Base-by-base conservation (phyloP, 2,113 vertebrate genomes). In the Natator depressus region DNA sequence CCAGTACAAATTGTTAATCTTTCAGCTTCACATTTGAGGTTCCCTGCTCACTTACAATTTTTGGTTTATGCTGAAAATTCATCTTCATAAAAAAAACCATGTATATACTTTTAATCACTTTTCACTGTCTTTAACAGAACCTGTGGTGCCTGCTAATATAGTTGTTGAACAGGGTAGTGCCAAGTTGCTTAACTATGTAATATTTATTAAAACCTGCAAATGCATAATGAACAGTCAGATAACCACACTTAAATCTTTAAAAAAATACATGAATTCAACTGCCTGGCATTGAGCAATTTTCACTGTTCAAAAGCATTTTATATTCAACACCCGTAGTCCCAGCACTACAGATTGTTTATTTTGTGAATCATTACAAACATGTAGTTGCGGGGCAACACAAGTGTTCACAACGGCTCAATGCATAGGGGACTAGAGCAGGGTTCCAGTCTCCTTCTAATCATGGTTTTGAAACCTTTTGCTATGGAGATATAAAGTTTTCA, bases 251-350 rank as follows among this genome's bases (percentile, higher is more conserved):
- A 42, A 92, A 31, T 50, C 82, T 89, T 69, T 81, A 50, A 91
- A 88, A 88, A 86, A 38, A 80, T 24, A 50, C 69, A 55, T 55
- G 13, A 65, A 27, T 95, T 93, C 87, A 13, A 55, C 55, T 95
- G 62, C 80, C 24, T 17, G 90, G 35, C 38, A 84, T 55, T 5
- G 27, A 80, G n/a, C 51, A 85, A 76, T 87, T 91, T 85, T 93
- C 25, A 82, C 89, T 54, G 75, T 55, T 89, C 7, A 59, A 87
- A 95, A 94, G n/a, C 29, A 85, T 80, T 90, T 94, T 89, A 54
- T 16, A 19, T 69, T 59, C 19, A 62, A 25, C 47, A 84, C 54
- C 84, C 96, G 31, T 13, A 87, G 5, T 85, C 47, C 46, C 62
- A 81, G 24, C 85, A 89, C 62, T 25, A 90, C 17, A 53, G 53